phyloP scores from a whole-genome alignment of 2,888 invertebrate species.

The Sycophila texana region DNA sequence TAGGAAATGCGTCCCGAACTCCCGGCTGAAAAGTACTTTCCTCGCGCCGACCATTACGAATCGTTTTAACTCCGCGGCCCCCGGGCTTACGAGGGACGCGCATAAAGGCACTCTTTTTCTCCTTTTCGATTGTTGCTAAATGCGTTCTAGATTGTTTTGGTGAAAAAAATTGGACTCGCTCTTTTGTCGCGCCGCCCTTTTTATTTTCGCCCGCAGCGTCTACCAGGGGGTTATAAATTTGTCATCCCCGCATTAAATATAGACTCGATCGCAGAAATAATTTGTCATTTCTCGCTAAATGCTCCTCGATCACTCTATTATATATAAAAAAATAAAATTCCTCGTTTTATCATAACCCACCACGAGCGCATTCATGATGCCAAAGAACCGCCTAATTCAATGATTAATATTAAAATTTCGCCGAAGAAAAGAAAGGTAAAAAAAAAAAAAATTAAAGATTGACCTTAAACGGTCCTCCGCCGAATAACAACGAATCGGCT shows the following conservation, averaged over 20 bases:
- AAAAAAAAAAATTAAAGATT: too few species aligned
- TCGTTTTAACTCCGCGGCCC: conserved; percentile 29
- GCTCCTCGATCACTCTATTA: too few species aligned
- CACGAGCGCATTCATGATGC: too few species aligned
- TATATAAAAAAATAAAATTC: too few species aligned
- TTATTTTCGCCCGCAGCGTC: background rate
- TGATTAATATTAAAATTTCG: too few species aligned
- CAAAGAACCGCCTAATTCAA: too few species aligned
- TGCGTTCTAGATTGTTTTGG: conserved; percentile 18
- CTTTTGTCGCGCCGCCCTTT: background rate
- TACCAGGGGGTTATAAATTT: background rate
- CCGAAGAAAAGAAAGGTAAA: too few species aligned
- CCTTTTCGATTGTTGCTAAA: conserved; percentile 20
- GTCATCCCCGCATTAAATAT: background rate
- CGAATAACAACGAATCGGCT: too few species aligned
- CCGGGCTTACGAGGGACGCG: background rate
- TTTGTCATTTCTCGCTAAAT: too few species aligned
- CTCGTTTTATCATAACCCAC: too few species aligned
- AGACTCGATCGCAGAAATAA: too few species aligned
- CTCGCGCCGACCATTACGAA: conserved; percentile 40
- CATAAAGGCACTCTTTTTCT: conserved; percentile 23
- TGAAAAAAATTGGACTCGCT: background rate
- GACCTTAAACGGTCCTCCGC: too few species aligned
- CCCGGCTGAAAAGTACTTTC: conserved; percentile 26
- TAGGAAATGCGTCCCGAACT: conserved; percentile 6